phyloP scores from a whole-genome alignment of 23 tunicate species.

The Corella eumyota region DNA sequence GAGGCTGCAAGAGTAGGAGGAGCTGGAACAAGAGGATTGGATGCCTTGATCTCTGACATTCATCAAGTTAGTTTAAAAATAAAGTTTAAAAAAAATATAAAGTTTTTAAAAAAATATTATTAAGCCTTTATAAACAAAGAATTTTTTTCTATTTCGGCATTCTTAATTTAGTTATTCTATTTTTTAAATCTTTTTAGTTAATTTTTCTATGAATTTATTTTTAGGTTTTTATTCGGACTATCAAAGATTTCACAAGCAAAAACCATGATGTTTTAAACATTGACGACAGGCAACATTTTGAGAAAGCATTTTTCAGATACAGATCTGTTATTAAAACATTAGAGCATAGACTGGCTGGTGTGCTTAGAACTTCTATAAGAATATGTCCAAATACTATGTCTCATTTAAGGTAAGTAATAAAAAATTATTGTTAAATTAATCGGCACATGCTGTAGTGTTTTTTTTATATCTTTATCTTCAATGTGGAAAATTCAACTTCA shows the following conservation, averaged over 20 bases:
- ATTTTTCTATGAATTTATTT: not conserved
- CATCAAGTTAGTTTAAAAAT: conserved; percentile 42
- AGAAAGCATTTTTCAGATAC: conserved; percentile 65
- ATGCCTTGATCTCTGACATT: conserved; percentile 71
- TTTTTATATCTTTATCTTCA: no score
- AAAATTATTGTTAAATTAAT: not conserved
- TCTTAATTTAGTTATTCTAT: not conserved
- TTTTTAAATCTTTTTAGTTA: not conserved
- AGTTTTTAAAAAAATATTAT: not conserved
- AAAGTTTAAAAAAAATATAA: not conserved
- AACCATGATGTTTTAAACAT: conserved; percentile 77
- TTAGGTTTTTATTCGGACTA: conserved; percentile 68
- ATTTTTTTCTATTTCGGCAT: not conserved
- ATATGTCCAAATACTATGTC: conserved; percentile 76
- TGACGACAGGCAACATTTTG: conserved; percentile 75
- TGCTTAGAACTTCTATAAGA: conserved; percentile 54
- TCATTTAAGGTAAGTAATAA: conserved; percentile 46
- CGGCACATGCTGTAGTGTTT: no score
- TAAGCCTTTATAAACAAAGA: not conserved
- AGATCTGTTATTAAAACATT: conserved; percentile 80
- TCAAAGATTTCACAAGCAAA: conserved; percentile 69
- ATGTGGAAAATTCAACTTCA: no score
- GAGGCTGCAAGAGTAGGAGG: conserved; percentile 88
- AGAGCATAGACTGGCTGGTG: conserved; percentile 80
- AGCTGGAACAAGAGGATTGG: conserved; percentile 78